phyloP scores from a whole-genome alignment of 2,113 vertebrate genomes.

The Semnornis frantzii region DNA sequence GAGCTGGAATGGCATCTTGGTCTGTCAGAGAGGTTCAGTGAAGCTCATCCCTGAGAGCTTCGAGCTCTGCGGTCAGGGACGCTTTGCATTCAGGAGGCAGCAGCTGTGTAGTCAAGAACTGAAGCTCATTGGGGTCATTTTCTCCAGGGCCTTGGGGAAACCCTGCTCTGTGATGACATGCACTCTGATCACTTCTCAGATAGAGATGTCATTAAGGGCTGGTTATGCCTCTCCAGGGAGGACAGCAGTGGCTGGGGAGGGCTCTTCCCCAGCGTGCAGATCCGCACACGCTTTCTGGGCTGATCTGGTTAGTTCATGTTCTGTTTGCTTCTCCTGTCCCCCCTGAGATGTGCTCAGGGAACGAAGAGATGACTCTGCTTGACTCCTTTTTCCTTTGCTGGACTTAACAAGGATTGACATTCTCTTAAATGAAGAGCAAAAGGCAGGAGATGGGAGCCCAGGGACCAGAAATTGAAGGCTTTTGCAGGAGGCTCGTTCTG shows the following conservation, averaged over 20 bases:
- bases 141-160: background rate
- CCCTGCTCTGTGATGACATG: background rate
- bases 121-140: slow-evolving; percentile 13
- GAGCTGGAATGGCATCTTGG: background rate
- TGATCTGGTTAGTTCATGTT: background rate
- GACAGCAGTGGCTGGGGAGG: background rate
- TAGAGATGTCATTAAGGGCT: background rate
- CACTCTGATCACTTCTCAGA: slow-evolving; percentile 23
- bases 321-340: background rate
- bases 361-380: background rate
- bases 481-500: slow-evolving; percentile 12
- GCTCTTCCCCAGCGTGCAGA: background rate
- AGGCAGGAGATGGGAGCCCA: slow-evolving; percentile 3
- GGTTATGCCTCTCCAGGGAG: background rate
- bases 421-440: slow-evolving; percentile 9
- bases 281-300: background rate
- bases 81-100: background rate
- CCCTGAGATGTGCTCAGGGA: background rate
- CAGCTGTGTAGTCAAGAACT: slow-evolving; percentile 1
- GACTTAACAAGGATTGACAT: background rate
- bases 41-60: background rate
- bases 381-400: background rate
- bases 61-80: background rate
- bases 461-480: slow-evolving; percentile 4
- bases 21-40: background rate